Conservation (phyloP, 2,888 invertebrate genomes). For the Lepidocyrtoides sp. region DNA sequence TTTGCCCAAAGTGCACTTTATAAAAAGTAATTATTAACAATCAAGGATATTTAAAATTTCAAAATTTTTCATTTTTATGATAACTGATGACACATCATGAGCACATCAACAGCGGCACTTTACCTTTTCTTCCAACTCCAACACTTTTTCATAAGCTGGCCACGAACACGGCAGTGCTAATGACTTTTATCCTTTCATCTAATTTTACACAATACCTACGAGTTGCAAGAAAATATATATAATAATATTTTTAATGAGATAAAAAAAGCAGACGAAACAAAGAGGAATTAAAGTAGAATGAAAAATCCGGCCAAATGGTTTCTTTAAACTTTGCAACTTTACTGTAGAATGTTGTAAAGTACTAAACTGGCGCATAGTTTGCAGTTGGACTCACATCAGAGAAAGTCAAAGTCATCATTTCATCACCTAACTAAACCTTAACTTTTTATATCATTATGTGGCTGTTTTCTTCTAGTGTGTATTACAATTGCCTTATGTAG, state of each 20-base stretch:
- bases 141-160: not conserved
- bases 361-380: not conserved
- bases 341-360: too few relatives aligned
- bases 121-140: too few relatives aligned
- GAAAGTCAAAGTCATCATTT: slow-evolving; percentile 48
- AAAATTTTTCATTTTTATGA: slow-evolving; percentile 56
- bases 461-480: not conserved
- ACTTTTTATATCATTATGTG: not conserved
- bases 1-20: not conserved
- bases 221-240: not conserved
- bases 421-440: not conserved
- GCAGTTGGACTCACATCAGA: slow-evolving; percentile 51
- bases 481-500: too few relatives aligned
- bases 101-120: slow-evolving; percentile 15
- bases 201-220: not conserved
- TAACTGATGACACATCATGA: slow-evolving; percentile 21
- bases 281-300: not conserved
- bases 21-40: slow-evolving; percentile 61
- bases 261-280: not conserved
- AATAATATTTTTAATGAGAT: not conserved
- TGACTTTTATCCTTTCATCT: not conserved
- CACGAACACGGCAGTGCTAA: not conserved
- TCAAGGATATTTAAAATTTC: slow-evolving; percentile 61
- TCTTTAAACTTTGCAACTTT: too few relatives aligned
- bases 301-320: too few relatives aligned